Base-by-base conservation (phyloP, 2,888 invertebrate species). In the Spisula subtruncata region DNA sequence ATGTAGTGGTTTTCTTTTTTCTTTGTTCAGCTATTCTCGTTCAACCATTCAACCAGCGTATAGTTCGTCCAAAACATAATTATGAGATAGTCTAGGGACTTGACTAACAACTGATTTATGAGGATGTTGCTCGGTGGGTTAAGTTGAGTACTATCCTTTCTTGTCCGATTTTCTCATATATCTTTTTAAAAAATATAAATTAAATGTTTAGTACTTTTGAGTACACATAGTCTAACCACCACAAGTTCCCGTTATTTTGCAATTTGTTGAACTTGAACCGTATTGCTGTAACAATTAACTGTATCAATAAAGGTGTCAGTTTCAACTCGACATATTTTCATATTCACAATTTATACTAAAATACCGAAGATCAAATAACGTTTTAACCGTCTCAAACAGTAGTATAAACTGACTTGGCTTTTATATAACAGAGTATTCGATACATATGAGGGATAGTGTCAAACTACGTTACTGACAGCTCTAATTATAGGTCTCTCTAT, bases 401-500 rank as follows among this genome's bases (percentile, higher is more conserved):
- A 14, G 16, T 75, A 75, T 75, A 29, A 75, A 75, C 29, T 25
- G 18, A 75, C 5, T 75, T n/a, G n/a, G 35, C 35, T 35, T 75
- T 35, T 8, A 41, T 41, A 41, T 41, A 5, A 5, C 41, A 75
- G 18, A 25, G n/a, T 18, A 75, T 75, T 32, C 25, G 75, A 32
- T 35, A 32, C 35, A 75, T 25, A 0, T 25, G 60, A 35, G 16
- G 35, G 29, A 75, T 75, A 32, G 10, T 35, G 75, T 75, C 75
- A 35, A 16, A 32, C 32, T 75, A 56, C 56, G 35, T 81, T 80
- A 85, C 10, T 85, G 85, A 80, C 85, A 85, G 41, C 12, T n/a
- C 18, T 85, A 85, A 85, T 85, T 85, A 85, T 80, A 85, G 80
- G 18, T 51, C 32, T 56, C 6, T 18, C 20, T 32, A 20, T 16